phyloP scores from a whole-genome alignment of 1,140 invertebrate species.

The Armadillidium nasatum region DNA sequence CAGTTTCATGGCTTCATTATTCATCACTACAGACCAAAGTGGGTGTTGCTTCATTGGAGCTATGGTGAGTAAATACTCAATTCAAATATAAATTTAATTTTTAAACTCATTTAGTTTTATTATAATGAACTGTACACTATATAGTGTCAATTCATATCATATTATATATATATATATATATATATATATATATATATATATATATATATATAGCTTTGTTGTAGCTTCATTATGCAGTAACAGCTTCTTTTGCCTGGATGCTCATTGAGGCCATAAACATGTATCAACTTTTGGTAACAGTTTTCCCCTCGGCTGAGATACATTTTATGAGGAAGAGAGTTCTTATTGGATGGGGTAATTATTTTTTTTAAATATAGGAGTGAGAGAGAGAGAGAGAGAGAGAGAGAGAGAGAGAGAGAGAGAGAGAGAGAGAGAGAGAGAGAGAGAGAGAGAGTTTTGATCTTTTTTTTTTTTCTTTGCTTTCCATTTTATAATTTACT shows the following conservation, averaged over 20 bases:
- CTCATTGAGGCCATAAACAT: constrained; percentile 56
- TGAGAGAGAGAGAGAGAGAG: neutral
- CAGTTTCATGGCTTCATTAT: constrained; percentile 51
- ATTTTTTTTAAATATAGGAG: neutral
- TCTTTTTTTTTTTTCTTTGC: too few relatives aligned
- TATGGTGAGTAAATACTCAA: constrained; percentile 8
- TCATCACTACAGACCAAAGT: constrained; percentile 32
- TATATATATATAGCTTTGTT: neutral
- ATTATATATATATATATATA: too few relatives aligned
- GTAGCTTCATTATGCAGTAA: constrained; percentile 53
- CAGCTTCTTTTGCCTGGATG: constrained; percentile 57
- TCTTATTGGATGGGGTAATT: constrained; percentile 56
- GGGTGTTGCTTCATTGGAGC: constrained; percentile 27
- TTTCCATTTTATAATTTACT: too few relatives aligned
- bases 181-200: too few relatives aligned
- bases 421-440: too few relatives aligned
- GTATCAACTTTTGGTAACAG: constrained; percentile 57
- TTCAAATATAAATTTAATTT: too few relatives aligned
- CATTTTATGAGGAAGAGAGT: constrained; percentile 55
- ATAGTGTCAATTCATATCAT: too few relatives aligned
- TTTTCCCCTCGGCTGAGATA: constrained; percentile 54
- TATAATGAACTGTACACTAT: too few relatives aligned
- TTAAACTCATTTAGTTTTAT: too few relatives aligned
- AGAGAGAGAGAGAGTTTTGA: too few relatives aligned
- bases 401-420: too few relatives aligned